A percentile compares a stretch with the other conserved stretches of the same genome.
phyloP scores from a whole-genome alignment of 2,888 invertebrate genomes.

The Drosophila diplacantha region DNA sequence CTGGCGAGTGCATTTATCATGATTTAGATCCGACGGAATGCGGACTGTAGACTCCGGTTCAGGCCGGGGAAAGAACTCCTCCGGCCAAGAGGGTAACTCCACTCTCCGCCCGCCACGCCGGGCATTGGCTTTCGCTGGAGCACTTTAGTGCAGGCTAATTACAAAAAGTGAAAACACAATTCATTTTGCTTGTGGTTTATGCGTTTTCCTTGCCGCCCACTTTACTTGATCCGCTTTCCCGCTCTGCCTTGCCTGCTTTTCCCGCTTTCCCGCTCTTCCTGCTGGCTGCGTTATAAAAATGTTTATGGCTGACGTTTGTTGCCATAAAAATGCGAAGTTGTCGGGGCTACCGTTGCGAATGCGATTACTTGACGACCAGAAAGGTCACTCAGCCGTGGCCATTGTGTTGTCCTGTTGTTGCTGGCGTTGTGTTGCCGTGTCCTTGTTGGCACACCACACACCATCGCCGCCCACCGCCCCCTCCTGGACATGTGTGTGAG shows the following conservation, averaged over 20 bases:
- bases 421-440: slow-evolving; percentile 19
- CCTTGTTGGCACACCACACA: slow-evolving; percentile 14
- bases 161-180: slow-evolving; percentile 61
- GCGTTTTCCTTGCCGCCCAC: slow-evolving; percentile 30
- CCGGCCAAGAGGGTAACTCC: background rate
- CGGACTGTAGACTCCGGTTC: background rate
- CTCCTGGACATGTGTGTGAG: background rate
- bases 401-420: slow-evolving; percentile 28
- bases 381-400: slow-evolving; percentile 51
- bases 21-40: slow-evolving; percentile 20
- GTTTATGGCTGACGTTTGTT: slow-evolving; percentile 60
- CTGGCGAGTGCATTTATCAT: slow-evolving; percentile 31
- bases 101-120: background rate
- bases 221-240: background rate
- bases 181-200: slow-evolving; percentile 59
- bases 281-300: slow-evolving; percentile 58
- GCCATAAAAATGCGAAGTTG: slow-evolving; percentile 54
- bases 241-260: background rate
- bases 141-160: slow-evolving; percentile 51
- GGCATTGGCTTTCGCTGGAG: background rate
- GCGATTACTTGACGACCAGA: slow-evolving; percentile 46
- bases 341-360: slow-evolving; percentile 42
- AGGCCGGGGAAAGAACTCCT: background rate
- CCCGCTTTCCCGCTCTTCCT: slow-evolving; percentile 14
- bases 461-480: background rate